Evolutionary conservation across 2,113 vertebrate species (phyloP).

Genomic region (Laterallus jamaicensis): DNA sequence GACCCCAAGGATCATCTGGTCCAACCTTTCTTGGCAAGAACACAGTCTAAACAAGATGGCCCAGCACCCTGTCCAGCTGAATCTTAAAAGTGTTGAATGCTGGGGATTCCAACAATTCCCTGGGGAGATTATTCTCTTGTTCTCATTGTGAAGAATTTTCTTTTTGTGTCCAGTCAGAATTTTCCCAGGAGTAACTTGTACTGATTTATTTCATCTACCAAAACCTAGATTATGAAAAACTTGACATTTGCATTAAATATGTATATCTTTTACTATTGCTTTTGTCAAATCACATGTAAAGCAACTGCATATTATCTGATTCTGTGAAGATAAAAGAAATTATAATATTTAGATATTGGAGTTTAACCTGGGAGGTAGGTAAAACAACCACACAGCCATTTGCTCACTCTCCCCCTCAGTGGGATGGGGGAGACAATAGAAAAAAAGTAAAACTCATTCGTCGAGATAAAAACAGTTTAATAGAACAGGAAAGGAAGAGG

Average conservation of each 20-base stretch:
- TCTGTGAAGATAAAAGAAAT: not conserved
- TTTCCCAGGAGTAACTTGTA: not conserved
- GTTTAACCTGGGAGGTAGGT: too few species aligned
- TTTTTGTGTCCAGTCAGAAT: too few species aligned
- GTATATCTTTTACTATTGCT: not conserved
- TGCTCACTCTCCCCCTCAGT: too few species aligned
- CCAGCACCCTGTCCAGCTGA: too few species aligned
- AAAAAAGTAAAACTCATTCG: too few species aligned
- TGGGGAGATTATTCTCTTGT: too few species aligned
- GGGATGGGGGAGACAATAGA: too few species aligned
- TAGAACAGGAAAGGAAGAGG: too few species aligned
- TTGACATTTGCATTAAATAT: not conserved
- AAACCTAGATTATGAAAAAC: not conserved
- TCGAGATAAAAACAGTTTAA: too few species aligned
- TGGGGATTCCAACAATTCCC: not conserved
- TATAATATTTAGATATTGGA: not conserved
- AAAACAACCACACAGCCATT: too few species aligned
- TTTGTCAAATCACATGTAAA: not conserved
- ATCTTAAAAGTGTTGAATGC: too few species aligned
- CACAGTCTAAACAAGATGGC: not conserved
- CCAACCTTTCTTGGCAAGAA: not conserved
- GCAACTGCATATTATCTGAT: not conserved
- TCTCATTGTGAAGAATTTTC: too few species aligned
- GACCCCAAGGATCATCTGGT: not conserved
- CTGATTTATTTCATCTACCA: not conserved